phyloP scores from a whole-genome alignment of 2,797 vertebrate genomes.

The Avahi laniger region DNA sequence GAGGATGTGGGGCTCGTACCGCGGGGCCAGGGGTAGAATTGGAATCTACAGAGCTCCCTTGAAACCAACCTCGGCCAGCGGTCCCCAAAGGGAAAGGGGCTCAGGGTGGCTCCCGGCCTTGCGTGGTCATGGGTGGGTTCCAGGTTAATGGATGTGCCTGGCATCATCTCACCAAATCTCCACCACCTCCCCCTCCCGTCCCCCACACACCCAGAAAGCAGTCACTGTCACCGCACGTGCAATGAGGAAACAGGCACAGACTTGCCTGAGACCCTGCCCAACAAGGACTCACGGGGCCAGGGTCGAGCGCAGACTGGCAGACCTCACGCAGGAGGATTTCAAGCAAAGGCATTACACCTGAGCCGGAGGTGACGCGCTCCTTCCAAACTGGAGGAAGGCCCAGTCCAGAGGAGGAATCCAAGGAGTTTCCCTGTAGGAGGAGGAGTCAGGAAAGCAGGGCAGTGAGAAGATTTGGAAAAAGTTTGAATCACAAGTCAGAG shows the following conservation, averaged over 20 bases:
- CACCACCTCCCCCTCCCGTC: neutral
- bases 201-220: neutral
- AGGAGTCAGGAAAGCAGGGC: neutral
- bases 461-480: neutral
- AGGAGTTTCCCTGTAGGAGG: neutral
- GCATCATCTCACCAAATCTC: neutral
- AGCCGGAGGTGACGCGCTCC: neutral
- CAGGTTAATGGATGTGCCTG: rapidly evolving
- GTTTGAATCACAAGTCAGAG: neutral
- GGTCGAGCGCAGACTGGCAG: neutral
- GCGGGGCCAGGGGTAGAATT: neutral
- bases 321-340: neutral
- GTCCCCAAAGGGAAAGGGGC: neutral
- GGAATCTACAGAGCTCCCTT: neutral
- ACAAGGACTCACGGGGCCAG: neutral
- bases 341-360: neutral
- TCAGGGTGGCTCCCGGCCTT: neutral
- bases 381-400: neutral
- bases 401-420: neutral
- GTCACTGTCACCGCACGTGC: neutral
- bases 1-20: neutral
- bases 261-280: neutral
- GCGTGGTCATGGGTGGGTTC: too few relatives aligned
- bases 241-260: neutral
- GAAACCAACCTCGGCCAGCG: neutral